Evolutionary conservation across 2,888 invertebrate genomes (phyloP), one percentile per base, ranked within the genome.

Genomic region (Acronicta aceris): DNA sequence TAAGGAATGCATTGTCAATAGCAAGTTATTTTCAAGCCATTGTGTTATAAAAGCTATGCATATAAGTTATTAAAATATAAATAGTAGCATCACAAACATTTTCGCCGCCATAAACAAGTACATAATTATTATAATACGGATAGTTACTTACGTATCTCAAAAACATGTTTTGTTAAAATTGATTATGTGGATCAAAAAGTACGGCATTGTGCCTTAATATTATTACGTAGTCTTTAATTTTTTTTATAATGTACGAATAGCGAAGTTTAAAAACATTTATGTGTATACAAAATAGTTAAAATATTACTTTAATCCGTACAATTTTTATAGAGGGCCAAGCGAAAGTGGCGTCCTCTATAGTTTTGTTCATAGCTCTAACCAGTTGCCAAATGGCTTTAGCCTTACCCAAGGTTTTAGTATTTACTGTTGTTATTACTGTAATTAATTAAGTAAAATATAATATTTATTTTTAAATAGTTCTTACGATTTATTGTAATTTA

Each of bases 401-500:
- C 49, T 49, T 56, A 53, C 16, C 36, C 25, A 42, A 46, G 54
- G 57, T 42, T 21, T 48, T 54, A 70, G 54, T 57, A 59, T 40
- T 25, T 61, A 61, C 27, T 13, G 13, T 60, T 61, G 47, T 76
- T 69, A 48, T 62, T 55, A 53, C 38, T 57, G 57, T 65, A 57
- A 46, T 66, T 71, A 74, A 61, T 66, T 71, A 74, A 61, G 64
- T 74, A 78, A 79, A 76, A 74, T 76, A 66, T 70, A 76, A 74
- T 80, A 81, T 79, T 82, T 82, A 81, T 79, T 80, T 74, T 78
- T 77, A 76, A 80, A 72, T 79, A 81, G 71, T 73, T 79, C 71
- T 77, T 81, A 81, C 73, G 70, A 77, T 64, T 54, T 58, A 69
- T 51, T 69, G 58, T 64, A 61, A 68, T 81, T 77, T 82, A 83